Evolutionary conservation across 2,888 invertebrate genomes (phyloP).

Genomic region (Pollenia griseotomentosa): DNA sequence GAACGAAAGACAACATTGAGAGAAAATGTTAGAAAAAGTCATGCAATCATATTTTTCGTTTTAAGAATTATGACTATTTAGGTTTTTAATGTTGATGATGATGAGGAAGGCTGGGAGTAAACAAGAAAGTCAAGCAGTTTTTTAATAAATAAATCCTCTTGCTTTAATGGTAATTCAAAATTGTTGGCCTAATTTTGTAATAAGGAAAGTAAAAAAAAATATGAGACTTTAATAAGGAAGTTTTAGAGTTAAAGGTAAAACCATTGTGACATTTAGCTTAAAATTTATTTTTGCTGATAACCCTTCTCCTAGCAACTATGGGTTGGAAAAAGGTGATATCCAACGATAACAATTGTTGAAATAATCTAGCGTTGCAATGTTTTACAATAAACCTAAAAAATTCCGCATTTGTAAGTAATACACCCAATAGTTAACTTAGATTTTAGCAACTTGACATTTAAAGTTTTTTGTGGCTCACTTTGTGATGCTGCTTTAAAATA

Average conservation of each 20-base stretch:
- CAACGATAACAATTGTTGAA: too few species aligned
- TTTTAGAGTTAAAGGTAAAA: background rate
- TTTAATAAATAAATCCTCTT: conserved; percentile 28
- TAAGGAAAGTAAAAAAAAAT: conserved; percentile 6
- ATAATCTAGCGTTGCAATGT: too few species aligned
- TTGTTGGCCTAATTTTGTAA: conserved; percentile 40
- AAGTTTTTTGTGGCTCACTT: conserved; percentile 25
- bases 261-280: background rate
- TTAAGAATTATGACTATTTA: conserved; percentile 52
- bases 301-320: conserved; percentile 21
- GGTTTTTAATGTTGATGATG: conserved; percentile 53
- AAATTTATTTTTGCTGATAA: background rate
- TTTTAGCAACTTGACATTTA: conserved; percentile 42
- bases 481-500: conserved; percentile 77
- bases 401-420: background rate
- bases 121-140: conserved; percentile 16
- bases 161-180: background rate
- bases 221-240: background rate
- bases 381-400: too few species aligned
- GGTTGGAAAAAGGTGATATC: too few species aligned
- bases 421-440: background rate
- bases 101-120: background rate
- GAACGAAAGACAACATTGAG: background rate
- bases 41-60: conserved; percentile 47
- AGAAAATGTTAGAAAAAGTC: conserved; percentile 28